phyloP scores from a whole-genome alignment of 1,140 invertebrate genomes.

The Lordiphosa stackelbergi region DNA sequence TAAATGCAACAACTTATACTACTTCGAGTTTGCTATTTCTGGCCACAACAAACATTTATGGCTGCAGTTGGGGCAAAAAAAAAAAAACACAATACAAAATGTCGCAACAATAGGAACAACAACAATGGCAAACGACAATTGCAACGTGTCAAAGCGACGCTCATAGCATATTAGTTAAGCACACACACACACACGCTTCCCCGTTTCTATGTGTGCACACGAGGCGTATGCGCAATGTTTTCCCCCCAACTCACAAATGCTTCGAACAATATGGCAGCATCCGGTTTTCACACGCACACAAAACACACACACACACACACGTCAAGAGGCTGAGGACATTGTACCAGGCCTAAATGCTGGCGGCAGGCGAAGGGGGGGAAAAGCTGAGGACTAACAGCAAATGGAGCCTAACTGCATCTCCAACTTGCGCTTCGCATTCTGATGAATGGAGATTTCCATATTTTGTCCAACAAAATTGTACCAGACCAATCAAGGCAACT shows the following conservation, averaged over 20 bases:
- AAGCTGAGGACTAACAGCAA: too few species aligned
- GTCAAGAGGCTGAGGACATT: background rate
- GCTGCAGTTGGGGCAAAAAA: slow-evolving; percentile 7
- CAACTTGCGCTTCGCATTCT: too few species aligned
- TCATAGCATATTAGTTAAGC: slow-evolving; percentile 56
- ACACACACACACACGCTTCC: slow-evolving; percentile 24
- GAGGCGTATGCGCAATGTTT: slow-evolving; percentile 49
- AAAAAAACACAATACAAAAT: slow-evolving; percentile 39
- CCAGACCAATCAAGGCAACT: slow-evolving; percentile 6
- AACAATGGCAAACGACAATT: slow-evolving; percentile 48
- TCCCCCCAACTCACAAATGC: slow-evolving; percentile 26
- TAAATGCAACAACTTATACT: slow-evolving; percentile 2
- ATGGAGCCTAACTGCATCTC: too few species aligned
- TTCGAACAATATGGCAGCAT: slow-evolving; percentile 50
- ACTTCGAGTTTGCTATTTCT: background rate
- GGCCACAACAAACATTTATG: slow-evolving; percentile 45
- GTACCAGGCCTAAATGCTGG: too few species aligned
- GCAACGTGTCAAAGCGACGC: slow-evolving; percentile 56
- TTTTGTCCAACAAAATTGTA: too few species aligned
- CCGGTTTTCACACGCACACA: slow-evolving; percentile 38
- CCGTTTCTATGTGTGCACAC: slow-evolving; percentile 18
- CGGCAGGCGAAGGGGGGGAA: too few species aligned
- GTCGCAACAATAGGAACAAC: slow-evolving; percentile 24
- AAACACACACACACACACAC: slow-evolving; percentile 3
- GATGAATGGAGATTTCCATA: background rate